Evolutionary conservation across 2,888 invertebrate genomes (phyloP).

Genomic region (Bursaphelenchus okinawaensis): DNA sequence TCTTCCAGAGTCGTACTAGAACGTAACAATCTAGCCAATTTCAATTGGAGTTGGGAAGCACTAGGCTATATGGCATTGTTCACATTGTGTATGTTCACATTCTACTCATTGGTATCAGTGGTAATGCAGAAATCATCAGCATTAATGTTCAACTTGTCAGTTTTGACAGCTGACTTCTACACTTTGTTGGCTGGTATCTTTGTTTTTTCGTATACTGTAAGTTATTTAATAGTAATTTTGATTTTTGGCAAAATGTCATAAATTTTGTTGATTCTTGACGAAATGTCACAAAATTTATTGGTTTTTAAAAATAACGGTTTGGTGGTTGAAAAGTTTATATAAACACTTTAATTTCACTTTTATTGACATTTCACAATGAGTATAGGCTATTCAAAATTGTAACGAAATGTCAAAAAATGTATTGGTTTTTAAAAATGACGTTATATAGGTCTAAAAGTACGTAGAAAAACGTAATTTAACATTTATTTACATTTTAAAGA

Average conservation of each 20-base stretch:
- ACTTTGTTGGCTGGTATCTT: conserved; percentile 74
- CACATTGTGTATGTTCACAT: conserved; percentile 71
- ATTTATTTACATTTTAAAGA: no score
- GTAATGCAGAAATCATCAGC: conserved; percentile 69
- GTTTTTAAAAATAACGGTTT: no score
- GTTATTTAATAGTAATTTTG: neutral
- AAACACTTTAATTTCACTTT: no score
- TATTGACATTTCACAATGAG: no score
- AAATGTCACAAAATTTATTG: no score
- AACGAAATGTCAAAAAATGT: no score
- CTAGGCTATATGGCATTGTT: conserved; percentile 60
- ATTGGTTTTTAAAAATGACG: no score
- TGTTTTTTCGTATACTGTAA: conserved; percentile 66
- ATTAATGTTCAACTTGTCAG: conserved; percentile 75
- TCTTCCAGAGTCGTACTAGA: conserved; percentile 66
- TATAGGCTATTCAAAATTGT: no score
- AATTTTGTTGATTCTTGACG: neutral
- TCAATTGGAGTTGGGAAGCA: conserved; percentile 65
- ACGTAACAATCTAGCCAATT: conserved; percentile 67
- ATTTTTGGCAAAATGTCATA: neutral
- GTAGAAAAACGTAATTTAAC: no score
- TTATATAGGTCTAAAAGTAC: no score
- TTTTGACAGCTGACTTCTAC: conserved; percentile 78
- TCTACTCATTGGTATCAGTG: conserved; percentile 72
- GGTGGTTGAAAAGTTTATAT: no score